Base-by-base conservation (phyloP, 2,888 invertebrate species). In the Busseola fusca region DNA sequence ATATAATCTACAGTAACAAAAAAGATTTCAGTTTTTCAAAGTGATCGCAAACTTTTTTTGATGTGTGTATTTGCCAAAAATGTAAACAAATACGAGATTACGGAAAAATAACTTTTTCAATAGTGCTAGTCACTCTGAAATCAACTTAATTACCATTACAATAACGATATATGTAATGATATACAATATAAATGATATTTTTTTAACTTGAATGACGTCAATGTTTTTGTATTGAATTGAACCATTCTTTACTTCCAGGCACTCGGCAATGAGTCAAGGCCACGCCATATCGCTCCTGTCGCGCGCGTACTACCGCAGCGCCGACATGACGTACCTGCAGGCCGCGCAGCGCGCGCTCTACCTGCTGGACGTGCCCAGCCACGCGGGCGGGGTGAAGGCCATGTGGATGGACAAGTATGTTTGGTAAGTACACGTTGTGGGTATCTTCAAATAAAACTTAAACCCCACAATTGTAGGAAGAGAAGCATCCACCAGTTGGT, bases 201-300 rank as follows among this genome's bases (percentile, higher is more conserved):
- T 5, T 5, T 34, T 34, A 34, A 34, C 34, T 6, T 34, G 34
- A 34, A 34, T 34, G 34, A 4, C 34, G 34, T 34, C 34, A 34
- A 34, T 34, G 2, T 10, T 9, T 18, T 18, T 59, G 7, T 25
- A 45, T 30, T 21, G 45, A 30, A 30, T 37, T 14, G 16, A n/a
- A 21, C 4, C 5, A 6, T 69, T 14, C 1, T 25, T 1, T 9
- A 10, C 7, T 12, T 9, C 1, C 88, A 97, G 97, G 97, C 98
- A 99, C 91, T 99, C 99, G 0, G 98, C 99, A 0, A 99, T 99
- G 99, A 99, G 98, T 4, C 99, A 99, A 92, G 99, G 99, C 0
- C 99, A 99, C 93, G 98, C 97, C 37, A 98, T 99, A 84, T 99
- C 99, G 0, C 97, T 99, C n/a, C 96, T 99, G 66, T 97, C 98